These are phyloP conservation scores for Takifugu rubripes DNA, from an alignment of 2,797 vertebrate species.

Conservation along the genomic window DNA sequence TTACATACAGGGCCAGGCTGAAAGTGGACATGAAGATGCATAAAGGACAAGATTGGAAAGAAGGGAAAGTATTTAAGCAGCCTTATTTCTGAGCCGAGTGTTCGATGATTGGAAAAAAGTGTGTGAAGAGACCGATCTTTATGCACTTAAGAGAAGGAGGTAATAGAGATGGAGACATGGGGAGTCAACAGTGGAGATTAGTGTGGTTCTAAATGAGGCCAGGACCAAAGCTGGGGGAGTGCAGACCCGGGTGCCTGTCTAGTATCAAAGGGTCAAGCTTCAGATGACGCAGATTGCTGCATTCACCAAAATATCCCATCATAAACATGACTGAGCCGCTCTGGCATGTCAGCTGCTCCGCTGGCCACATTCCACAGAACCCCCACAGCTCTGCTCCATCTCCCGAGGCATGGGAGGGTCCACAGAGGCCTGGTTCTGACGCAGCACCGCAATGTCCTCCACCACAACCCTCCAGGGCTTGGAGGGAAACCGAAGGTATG, in stretches of 20 bases:
- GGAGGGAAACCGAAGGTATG: slow-evolving; percentile 32
- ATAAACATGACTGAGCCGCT: slow-evolving; percentile 68
- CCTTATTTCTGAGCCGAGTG: slow-evolving; percentile 43
- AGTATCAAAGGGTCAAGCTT: slow-evolving; percentile 58
- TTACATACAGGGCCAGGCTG: slow-evolving; percentile 33
- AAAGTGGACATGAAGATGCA: slow-evolving; percentile 26
- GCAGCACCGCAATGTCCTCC: slow-evolving; percentile 29
- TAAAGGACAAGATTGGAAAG: slow-evolving; percentile 27
- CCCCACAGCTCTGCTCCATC: slow-evolving; percentile 45
- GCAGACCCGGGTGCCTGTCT: slow-evolving; percentile 61
- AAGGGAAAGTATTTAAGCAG: slow-evolving; percentile 38
- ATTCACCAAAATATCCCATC: slow-evolving; percentile 73
- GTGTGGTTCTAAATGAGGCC: slow-evolving; percentile 47
- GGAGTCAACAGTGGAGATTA: slow-evolving; percentile 53
- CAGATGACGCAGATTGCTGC: slow-evolving; percentile 70
- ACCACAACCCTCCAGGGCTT: slow-evolving; percentile 50
- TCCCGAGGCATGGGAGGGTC: slow-evolving; percentile 48
- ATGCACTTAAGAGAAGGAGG: slow-evolving; percentile 17
- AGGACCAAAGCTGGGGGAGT: slow-evolving; percentile 38
- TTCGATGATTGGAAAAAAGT: slow-evolving; percentile 35
- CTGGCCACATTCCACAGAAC: slow-evolving; percentile 57
- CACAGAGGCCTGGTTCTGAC: slow-evolving; percentile 50
- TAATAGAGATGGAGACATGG: slow-evolving; percentile 17
- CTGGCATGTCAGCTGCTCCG: slow-evolving; percentile 50
- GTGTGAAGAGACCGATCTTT: slow-evolving; percentile 42